Conservation (phyloP, 2,888 invertebrate species). For the Ochropleura plecta region DNA sequence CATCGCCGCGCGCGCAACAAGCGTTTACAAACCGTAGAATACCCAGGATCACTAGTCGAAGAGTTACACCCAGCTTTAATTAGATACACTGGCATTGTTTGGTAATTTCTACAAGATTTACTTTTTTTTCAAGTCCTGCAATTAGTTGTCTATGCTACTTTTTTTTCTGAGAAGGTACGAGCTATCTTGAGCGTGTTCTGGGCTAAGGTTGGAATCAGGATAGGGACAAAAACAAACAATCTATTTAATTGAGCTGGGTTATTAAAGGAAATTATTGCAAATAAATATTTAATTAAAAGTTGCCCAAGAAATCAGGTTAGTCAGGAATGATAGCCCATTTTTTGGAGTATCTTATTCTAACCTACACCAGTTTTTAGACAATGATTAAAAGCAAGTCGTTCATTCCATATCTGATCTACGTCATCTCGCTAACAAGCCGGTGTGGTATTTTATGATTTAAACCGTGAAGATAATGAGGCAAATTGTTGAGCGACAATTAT, state of each 20-base stretch:
- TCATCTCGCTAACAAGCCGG: slow-evolving; percentile 17
- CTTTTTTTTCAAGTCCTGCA: slow-evolving; percentile 33
- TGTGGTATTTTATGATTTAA: slow-evolving; percentile 65
- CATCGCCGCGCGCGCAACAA: slow-evolving; percentile 65
- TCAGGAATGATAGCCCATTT: background rate
- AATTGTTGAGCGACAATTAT: slow-evolving; percentile 76
- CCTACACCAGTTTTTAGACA: slow-evolving; percentile 9
- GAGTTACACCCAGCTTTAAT: slow-evolving; percentile 47
- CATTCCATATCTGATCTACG: slow-evolving; percentile 9
- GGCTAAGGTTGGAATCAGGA: slow-evolving; percentile 32
- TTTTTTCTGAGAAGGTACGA: slow-evolving; percentile 4
- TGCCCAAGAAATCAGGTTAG: background rate
- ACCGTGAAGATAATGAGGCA: slow-evolving; percentile 64
- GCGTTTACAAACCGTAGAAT: slow-evolving; percentile 53
- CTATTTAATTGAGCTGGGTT: background rate
- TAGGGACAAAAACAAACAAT: slow-evolving; percentile 38
- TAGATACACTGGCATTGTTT: slow-evolving; percentile 58
- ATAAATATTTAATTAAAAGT: background rate
- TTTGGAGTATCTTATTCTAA: background rate
- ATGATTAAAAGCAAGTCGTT: slow-evolving; percentile 3
- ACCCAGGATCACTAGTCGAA: slow-evolving; percentile 48
- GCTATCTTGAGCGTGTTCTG: slow-evolving; percentile 30
- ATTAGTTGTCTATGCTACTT: slow-evolving; percentile 17
- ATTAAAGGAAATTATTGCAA: slow-evolving; percentile 3
- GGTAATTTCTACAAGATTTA: slow-evolving; percentile 56